phyloP scores from a whole-genome alignment of 2,113 vertebrate genomes.

The Odontesthes bonariensis region DNA sequence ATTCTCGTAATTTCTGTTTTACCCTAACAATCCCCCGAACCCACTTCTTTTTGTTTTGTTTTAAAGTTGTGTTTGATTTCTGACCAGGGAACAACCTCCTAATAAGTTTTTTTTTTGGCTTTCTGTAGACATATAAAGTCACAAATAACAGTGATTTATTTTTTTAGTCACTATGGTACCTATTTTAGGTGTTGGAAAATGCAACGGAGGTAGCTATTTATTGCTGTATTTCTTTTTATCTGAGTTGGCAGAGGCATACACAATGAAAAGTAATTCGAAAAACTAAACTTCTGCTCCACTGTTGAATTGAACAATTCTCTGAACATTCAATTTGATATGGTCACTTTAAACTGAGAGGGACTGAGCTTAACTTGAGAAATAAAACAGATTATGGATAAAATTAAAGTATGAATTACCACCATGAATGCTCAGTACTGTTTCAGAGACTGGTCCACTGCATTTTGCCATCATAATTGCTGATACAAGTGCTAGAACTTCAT shows the following conservation, averaged over 20 bases:
- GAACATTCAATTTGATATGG: background rate
- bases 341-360: background rate
- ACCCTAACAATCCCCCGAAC: constrained; percentile 58
- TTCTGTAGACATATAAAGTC: constrained; percentile 6
- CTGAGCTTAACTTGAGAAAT: background rate
- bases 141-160: background rate
- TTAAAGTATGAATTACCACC: too few species aligned
- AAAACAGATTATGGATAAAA: too few species aligned
- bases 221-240: background rate
- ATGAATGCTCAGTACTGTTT: too few species aligned
- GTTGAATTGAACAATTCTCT: background rate
- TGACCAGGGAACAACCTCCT: constrained; percentile 29
- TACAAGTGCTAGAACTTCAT: too few species aligned
- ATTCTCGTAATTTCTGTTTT: constrained; percentile 65
- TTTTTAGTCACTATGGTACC: background rate
- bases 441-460: background rate
- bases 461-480: background rate
- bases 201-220: background rate
- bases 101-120: background rate
- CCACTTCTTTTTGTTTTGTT: too few species aligned
- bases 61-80: constrained; percentile 57
- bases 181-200: background rate
- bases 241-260: background rate
- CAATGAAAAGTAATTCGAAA: background rate
- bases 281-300: background rate